Evolutionary conservation across 2,888 invertebrate genomes (phyloP).

Genomic region (Tetheella fluctuosa): DNA sequence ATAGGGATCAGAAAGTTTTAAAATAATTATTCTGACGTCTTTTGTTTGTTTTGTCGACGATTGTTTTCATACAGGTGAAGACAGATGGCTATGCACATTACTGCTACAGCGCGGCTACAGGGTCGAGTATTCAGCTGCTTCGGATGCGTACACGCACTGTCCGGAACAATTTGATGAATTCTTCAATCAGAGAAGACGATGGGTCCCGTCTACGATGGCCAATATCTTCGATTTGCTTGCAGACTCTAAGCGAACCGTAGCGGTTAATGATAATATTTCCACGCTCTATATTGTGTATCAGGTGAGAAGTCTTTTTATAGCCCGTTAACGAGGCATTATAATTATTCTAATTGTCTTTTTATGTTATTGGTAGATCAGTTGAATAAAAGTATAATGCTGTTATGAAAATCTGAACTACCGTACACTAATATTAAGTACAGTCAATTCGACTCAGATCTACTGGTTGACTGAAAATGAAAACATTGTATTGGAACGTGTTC

Average conservation of each 20-base stretch:
- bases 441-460: too few species aligned
- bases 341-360: too few species aligned
- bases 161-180: constrained; percentile 97
- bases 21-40: too few species aligned
- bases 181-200: constrained; percentile 96
- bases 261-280: constrained; percentile 95
- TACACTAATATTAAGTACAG: too few species aligned
- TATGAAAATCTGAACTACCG: too few species aligned
- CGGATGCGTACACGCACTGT: constrained; percentile 97
- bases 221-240: constrained; percentile 95
- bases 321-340: not conserved
- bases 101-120: constrained; percentile 95
- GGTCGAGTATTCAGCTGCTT: constrained; percentile 97
- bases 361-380: too few species aligned
- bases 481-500: too few species aligned
- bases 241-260: constrained; percentile 90
- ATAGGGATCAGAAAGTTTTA: not conserved
- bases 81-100: constrained; percentile 97
- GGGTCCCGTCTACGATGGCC: constrained; percentile 98
- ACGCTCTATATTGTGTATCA: constrained; percentile 89
- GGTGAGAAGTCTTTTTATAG: constrained; percentile 45
- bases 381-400: too few species aligned
- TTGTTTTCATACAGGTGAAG: constrained; percentile 88
- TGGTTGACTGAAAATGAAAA: too few species aligned
- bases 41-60: too few species aligned